Conservation (phyloP, 2,113 vertebrate species). For the Tychaedon coryphoeus region DNA sequence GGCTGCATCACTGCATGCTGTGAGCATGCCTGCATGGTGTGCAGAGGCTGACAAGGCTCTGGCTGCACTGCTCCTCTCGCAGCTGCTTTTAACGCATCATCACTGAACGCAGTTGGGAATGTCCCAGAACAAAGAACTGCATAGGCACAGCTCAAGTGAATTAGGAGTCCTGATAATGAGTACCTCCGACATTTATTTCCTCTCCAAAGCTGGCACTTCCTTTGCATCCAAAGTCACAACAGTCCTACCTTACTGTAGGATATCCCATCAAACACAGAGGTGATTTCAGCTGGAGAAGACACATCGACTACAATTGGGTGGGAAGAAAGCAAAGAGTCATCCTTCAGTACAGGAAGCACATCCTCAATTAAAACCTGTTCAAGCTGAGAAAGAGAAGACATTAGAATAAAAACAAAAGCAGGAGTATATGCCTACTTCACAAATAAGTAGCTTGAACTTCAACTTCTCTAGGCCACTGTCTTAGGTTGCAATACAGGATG, state of each 20-base stretch:
- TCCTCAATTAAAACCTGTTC: constrained; percentile 89
- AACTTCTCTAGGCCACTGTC: not conserved
- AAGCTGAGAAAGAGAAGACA: constrained; percentile 71
- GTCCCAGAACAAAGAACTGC: not conserved
- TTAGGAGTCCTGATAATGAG: not conserved
- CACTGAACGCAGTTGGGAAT: not conserved
- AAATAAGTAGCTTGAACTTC: not conserved
- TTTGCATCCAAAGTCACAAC: not conserved
- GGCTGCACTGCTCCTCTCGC: not conserved
- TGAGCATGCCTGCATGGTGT: not conserved
- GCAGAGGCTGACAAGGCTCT: not conserved
- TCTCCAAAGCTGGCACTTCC: not conserved
- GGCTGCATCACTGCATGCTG: not conserved
- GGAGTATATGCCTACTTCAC: not conserved
- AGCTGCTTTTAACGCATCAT: not conserved
- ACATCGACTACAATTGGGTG: constrained; percentile 89
- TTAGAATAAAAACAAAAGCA: not conserved
- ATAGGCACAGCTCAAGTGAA: not conserved
- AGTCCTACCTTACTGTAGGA: constrained; percentile 92
- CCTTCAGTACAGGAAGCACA: constrained; percentile 87
- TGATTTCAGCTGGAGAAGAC: constrained; percentile 89
- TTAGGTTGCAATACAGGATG: too few species aligned
- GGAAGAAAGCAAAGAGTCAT: constrained; percentile 90
- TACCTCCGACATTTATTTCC: not conserved
- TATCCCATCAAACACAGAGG: constrained; percentile 95